Evolutionary conservation across 2,797 vertebrate genomes (phyloP).

Genomic region (Thamnophis elegans): DNA sequence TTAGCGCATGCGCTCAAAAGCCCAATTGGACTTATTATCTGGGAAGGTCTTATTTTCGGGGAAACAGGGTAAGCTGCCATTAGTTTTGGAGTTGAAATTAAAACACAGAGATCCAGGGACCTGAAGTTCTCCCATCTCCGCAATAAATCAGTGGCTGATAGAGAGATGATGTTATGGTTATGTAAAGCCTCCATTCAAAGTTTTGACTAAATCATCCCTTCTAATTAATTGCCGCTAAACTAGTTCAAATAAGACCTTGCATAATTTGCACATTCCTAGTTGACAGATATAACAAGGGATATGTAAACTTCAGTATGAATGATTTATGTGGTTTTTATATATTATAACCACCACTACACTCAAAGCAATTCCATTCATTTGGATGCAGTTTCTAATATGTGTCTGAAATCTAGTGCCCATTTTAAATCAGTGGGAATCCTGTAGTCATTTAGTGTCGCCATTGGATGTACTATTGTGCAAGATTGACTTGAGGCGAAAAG

Average conservation of each 20-base stretch:
- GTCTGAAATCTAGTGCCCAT: constrained; percentile 3
- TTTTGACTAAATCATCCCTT: not conserved
- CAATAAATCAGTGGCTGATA: not conserved
- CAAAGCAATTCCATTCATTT: not conserved
- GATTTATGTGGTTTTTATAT: not conserved
- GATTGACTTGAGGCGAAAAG: not conserved
- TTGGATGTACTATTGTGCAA: not conserved
- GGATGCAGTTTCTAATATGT: not conserved
- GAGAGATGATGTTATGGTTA: not conserved
- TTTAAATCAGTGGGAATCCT: not conserved
- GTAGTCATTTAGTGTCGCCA: not conserved
- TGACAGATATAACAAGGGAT: not conserved
- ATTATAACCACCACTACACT: not conserved
- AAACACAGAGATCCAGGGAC: not conserved
- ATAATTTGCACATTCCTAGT: not conserved
- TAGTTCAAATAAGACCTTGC: not conserved
- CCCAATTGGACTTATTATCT: no score
- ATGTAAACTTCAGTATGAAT: not conserved
- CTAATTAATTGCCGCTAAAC: not conserved
- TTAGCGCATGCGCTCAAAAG: no score
- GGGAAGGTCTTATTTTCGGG: no score
- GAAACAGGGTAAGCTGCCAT: not conserved
- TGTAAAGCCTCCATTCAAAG: not conserved
- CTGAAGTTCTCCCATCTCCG: not conserved
- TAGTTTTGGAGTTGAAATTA: not conserved